Evolutionary conservation across 2,888 invertebrate genomes (phyloP).

Genomic region (Plebejus argus): DNA sequence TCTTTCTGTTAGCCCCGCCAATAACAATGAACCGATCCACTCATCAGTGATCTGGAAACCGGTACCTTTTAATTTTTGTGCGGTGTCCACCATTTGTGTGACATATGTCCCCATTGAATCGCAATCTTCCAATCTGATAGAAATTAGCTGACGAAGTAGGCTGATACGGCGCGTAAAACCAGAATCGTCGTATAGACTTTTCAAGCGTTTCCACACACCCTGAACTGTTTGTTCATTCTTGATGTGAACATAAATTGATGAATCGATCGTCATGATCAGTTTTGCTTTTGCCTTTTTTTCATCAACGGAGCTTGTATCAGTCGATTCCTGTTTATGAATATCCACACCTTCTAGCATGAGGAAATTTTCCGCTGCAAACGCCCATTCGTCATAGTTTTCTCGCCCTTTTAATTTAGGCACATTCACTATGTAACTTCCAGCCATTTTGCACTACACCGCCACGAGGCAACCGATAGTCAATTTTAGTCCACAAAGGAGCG

Average conservation of each 20-base stretch:
- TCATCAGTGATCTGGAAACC: constrained; percentile 31
- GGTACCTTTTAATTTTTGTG: constrained; percentile 29
- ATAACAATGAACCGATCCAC: constrained; percentile 15
- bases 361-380: constrained; percentile 43
- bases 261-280: constrained; percentile 37
- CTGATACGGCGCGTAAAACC: constrained; percentile 26
- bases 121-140: constrained; percentile 28
- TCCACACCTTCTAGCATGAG: constrained; percentile 38
- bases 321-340: background rate
- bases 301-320: background rate
- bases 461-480: background rate
- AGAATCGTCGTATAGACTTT: constrained; percentile 20
- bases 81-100: constrained; percentile 27
- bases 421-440: background rate
- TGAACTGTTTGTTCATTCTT: constrained; percentile 37
- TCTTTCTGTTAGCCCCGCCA: constrained; percentile 34
- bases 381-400: constrained; percentile 39
- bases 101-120: constrained; percentile 28
- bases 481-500: background rate
- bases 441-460: background rate
- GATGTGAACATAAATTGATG: constrained; percentile 41
- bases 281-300: constrained; percentile 33
- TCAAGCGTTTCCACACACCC: constrained; percentile 31
- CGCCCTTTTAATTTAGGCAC: background rate
- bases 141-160: constrained; percentile 20